These are phyloP conservation scores for Thereva unica DNA, from an alignment of 2,888 invertebrate species.

Conservation along the genomic window DNA sequence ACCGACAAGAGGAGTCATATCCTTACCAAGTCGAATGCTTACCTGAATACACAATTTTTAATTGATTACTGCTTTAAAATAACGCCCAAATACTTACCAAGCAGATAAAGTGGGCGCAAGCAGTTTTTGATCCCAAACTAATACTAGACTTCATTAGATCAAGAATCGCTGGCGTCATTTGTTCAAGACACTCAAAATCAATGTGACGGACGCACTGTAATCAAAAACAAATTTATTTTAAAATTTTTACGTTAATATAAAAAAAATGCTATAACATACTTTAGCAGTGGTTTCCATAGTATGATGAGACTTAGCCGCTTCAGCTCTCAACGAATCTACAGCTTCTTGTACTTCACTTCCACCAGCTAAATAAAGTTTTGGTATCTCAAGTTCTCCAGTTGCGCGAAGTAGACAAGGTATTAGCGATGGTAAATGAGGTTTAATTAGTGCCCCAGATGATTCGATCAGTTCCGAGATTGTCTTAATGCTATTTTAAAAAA, in stretches of 20 bases:
- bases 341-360: slow-evolving; percentile 74
- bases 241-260: slow-evolving; percentile 4
- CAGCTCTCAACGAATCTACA: slow-evolving; percentile 79
- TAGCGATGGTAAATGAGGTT: slow-evolving; percentile 78
- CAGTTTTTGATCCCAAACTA: slow-evolving; percentile 82
- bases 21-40: slow-evolving; percentile 60
- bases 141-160: slow-evolving; percentile 80
- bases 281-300: slow-evolving; percentile 86
- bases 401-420: slow-evolving; percentile 85
- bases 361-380: slow-evolving; percentile 76
- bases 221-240: not conserved
- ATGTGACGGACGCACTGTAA: slow-evolving; percentile 70
- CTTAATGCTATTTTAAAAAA: slow-evolving; percentile 66
- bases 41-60: slow-evolving; percentile 46
- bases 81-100: slow-evolving; percentile 60
- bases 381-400: slow-evolving; percentile 83
- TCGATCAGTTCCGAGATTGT: slow-evolving; percentile 85
- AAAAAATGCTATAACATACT: slow-evolving; percentile 55
- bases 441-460: slow-evolving; percentile 76
- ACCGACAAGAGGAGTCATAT: slow-evolving; percentile 63
- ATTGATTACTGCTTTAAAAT: slow-evolving; percentile 43
- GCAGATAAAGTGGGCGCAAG: slow-evolving; percentile 78
- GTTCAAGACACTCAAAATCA: slow-evolving; percentile 75
- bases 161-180: slow-evolving; percentile 77
- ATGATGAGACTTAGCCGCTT: slow-evolving; percentile 80